Evolutionary conservation across 2,113 vertebrate genomes (phyloP).

Genomic region (Psilopogon haemacephalus): DNA sequence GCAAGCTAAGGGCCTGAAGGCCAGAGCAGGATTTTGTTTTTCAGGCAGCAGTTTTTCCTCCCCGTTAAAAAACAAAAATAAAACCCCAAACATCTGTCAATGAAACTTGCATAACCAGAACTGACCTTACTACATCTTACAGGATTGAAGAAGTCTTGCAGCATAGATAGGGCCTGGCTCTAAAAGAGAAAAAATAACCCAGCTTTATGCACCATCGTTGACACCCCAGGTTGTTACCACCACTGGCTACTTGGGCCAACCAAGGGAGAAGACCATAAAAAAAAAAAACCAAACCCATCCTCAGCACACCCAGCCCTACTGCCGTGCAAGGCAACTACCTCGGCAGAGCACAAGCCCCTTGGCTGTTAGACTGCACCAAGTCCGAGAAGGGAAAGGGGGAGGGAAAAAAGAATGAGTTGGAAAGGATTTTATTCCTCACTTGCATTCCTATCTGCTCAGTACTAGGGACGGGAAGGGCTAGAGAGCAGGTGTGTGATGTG

Average conservation of each 20-base stretch:
- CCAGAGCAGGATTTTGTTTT: background rate
- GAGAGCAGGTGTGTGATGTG: background rate
- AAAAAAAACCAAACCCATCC: no score
- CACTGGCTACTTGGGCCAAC: background rate
- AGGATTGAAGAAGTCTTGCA: conserved; percentile 59
- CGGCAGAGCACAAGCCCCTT: background rate
- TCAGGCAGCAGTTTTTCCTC: background rate
- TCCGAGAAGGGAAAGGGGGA: background rate
- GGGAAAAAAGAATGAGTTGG: background rate
- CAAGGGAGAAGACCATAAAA: background rate
- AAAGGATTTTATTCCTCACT: conserved; percentile 4
- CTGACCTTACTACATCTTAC: conserved; percentile 57
- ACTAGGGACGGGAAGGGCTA: background rate
- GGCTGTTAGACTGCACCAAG: background rate
- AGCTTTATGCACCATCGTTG: conserved; percentile 23
- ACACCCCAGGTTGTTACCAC: background rate
- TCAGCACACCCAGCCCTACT: conserved; percentile 18
- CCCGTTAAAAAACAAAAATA: background rate
- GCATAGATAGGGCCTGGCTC: conserved; percentile 64
- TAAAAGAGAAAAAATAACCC: conserved; percentile 57
- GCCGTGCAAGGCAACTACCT: background rate
- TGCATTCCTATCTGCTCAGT: background rate
- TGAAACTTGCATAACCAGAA: conserved; percentile 46
- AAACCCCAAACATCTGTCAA: background rate
- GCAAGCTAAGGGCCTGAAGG: background rate